Evolutionary conservation across 2,113 vertebrate genomes (phyloP).

Genomic region (Grammomys dolichurus): DNA sequence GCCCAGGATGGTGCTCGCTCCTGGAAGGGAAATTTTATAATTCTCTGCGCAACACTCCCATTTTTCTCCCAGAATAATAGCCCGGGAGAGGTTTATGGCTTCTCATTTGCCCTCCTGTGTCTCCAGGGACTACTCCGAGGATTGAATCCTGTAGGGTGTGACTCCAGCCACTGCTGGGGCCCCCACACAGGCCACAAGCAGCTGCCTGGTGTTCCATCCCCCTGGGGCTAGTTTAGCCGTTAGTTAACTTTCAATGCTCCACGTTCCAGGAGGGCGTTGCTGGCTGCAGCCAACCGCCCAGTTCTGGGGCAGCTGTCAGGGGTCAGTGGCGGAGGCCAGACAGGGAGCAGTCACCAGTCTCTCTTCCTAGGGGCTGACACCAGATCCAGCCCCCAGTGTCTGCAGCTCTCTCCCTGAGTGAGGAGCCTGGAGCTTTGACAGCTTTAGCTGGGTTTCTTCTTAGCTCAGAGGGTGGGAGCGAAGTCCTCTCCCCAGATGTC

Average conservation of each 20-base stretch:
- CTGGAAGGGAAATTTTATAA: background rate
- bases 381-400: background rate
- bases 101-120: background rate
- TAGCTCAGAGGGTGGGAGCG: background rate
- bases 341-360: constrained; percentile 16
- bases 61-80: constrained; percentile 28
- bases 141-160: background rate
- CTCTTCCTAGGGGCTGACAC: accelerated
- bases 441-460: background rate
- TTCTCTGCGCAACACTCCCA: background rate
- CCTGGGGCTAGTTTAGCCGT: constrained; percentile 61
- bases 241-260: constrained; percentile 75
- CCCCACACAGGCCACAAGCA: background rate
- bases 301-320: constrained; percentile 43
- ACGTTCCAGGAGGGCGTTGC: background rate
- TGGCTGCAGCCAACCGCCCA: constrained; percentile 62
- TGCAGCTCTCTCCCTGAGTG: background rate
- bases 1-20: background rate
- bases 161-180: background rate
- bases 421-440: accelerated
- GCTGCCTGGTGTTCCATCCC: background rate
- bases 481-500: background rate
- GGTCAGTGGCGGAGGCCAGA: background rate
- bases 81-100: constrained; percentile 30
- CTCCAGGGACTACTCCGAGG: constrained; percentile 8